Percentiles rank a stretch among this genome's conserved stretches.
phyloP scores from a whole-genome alignment of 2,888 invertebrate genomes.

The Ornithoptera priamus region DNA sequence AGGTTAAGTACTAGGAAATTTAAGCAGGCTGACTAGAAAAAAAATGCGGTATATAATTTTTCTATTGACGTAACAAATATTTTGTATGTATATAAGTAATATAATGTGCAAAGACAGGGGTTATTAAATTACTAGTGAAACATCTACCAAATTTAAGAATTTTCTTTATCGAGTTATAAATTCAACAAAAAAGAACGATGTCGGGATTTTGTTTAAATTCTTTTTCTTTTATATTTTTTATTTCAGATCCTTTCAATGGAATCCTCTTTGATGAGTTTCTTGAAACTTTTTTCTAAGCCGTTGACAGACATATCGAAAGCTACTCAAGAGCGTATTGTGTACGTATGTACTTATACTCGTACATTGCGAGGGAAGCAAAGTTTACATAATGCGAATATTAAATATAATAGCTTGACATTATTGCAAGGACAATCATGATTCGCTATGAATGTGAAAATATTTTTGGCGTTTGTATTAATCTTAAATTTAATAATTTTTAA shows the following conservation, averaged over 20 bases:
- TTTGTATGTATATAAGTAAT: too few relatives aligned
- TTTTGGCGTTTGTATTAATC: too few relatives aligned
- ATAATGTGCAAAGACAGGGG: too few relatives aligned
- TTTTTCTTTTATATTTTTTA: background rate
- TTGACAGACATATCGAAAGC: slow-evolving; percentile 21
- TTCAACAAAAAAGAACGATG: background rate
- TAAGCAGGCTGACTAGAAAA: too few relatives aligned
- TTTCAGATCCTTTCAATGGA: slow-evolving; percentile 6
- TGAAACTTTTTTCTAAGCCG: slow-evolving; percentile 21
- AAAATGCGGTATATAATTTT: too few relatives aligned
- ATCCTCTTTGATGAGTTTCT: slow-evolving; percentile 23
- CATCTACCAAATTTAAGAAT: too few relatives aligned
- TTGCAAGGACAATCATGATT: too few relatives aligned
- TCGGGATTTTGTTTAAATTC: background rate
- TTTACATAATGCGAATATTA: background rate
- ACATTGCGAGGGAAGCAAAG: background rate
- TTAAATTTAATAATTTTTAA: too few relatives aligned
- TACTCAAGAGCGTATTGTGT: slow-evolving; percentile 10
- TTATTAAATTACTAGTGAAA: too few relatives aligned
- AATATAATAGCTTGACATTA: background rate
- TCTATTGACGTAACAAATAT: too few relatives aligned
- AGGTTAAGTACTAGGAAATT: too few relatives aligned
- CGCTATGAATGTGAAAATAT: too few relatives aligned
- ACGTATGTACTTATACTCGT: background rate
- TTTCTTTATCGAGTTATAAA: background rate